Percentiles rank a stretch among this genome's conserved stretches.
Evolutionary conservation across 2,113 vertebrate species (phyloP).

Genomic region (Microtus richardsoni): DNA sequence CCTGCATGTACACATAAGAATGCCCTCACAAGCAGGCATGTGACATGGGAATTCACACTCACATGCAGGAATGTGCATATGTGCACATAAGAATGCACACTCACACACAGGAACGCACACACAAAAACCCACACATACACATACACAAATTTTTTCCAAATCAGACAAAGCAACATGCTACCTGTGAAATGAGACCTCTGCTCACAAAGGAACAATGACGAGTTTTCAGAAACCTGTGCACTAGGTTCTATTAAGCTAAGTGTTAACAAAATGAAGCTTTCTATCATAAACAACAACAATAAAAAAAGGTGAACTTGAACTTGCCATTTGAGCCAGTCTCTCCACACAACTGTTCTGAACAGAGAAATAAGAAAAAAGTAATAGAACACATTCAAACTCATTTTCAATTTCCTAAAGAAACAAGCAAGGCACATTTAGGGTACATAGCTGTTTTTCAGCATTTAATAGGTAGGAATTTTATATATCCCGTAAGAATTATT

Average conservation of each 20-base stretch:
- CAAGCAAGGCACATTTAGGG: slow-evolving; percentile 35
- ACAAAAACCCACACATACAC: not conserved
- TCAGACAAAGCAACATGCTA: not conserved
- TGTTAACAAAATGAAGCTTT: not conserved
- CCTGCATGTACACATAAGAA: too few relatives aligned
- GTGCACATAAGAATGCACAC: not conserved
- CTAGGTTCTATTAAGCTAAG: not conserved
- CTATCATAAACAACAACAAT: not conserved
- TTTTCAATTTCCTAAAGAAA: slow-evolving; percentile 65
- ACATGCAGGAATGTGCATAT: too few relatives aligned
- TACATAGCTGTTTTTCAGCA: slow-evolving; percentile 53
- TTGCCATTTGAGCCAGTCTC: slow-evolving; percentile 35
- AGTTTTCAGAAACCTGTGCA: not conserved
- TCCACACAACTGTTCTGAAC: slow-evolving; percentile 57
- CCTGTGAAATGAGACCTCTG: fast-evolving
- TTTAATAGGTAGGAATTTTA: slow-evolving; percentile 69
- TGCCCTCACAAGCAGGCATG: too few relatives aligned
- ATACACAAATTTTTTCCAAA: not conserved
- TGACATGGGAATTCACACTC: too few relatives aligned
- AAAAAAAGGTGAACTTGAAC: not conserved
- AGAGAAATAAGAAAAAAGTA: slow-evolving; percentile 62
- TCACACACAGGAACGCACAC: not conserved
- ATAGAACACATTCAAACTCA: slow-evolving; percentile 63
- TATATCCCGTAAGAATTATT: slow-evolving; percentile 74
- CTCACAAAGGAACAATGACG: fast-evolving